These are phyloP conservation scores for Polypedilum pembai DNA, from an alignment of 1,140 invertebrate species.

Conservation along the genomic window DNA sequence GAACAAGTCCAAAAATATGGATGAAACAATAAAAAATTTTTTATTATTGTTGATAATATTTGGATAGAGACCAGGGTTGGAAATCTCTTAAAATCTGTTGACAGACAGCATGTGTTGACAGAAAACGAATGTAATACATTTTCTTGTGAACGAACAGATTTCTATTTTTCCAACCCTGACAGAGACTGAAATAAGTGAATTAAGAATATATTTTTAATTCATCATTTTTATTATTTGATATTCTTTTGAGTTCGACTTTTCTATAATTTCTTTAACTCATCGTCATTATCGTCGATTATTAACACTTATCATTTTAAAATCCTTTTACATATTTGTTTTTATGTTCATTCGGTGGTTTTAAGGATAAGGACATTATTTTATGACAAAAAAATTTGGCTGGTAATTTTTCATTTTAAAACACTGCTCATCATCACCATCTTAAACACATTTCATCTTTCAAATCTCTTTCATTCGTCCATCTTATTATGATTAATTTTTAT, in stretches of 20 bases:
- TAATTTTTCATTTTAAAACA: neutral
- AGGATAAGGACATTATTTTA: constrained; percentile 1
- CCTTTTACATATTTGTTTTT: neutral
- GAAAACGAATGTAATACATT: no score
- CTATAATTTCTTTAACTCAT: neutral
- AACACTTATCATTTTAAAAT: neutral
- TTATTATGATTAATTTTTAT: no score
- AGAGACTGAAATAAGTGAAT: neutral
- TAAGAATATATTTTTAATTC: constrained; percentile 11
- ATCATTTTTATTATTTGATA: neutral
- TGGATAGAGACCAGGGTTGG: no score
- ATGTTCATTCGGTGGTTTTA: neutral
- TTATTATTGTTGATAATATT: neutral
- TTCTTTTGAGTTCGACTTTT: neutral
- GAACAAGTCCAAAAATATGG: constrained; percentile 17
- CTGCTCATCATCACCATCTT: no score
- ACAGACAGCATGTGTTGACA: no score
- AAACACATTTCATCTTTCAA: neutral
- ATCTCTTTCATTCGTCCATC: neutral
- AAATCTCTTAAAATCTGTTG: no score
- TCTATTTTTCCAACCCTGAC: no score
- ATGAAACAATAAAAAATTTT: neutral
- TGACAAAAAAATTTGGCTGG: constrained; percentile 1
- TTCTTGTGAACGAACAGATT: no score
- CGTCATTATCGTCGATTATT: neutral